A percentile compares a stretch with the other conserved stretches of the same genome.
phyloP scores from a whole-genome alignment of 2,113 vertebrate species.

The Aix galericulata region DNA sequence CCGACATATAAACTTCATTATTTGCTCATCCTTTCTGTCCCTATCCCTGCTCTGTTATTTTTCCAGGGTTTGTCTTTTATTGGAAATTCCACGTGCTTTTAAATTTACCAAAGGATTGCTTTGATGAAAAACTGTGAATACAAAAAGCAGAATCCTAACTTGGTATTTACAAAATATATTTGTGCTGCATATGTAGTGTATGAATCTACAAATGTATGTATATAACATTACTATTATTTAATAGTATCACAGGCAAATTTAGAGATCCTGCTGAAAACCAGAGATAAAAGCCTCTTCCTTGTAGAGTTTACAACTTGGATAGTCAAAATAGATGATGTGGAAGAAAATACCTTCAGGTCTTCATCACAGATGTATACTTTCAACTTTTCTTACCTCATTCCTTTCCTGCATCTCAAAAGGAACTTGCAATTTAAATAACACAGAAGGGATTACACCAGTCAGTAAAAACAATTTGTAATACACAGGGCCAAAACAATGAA shows the following conservation, averaged over 20 bases:
- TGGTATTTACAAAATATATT: background rate
- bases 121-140: background rate
- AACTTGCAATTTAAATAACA: background rate
- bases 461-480: background rate
- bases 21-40: constrained; percentile 7
- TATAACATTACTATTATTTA: background rate
- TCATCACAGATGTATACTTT: background rate
- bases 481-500: background rate
- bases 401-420: background rate
- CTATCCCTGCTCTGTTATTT: background rate
- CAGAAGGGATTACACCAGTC: background rate
- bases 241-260: background rate
- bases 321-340: background rate
- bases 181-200: background rate
- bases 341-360: background rate
- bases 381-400: background rate
- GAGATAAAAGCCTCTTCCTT: background rate
- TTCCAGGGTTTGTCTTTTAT: background rate
- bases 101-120: background rate
- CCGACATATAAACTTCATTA: background rate
- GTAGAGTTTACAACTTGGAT: background rate
- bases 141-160: background rate
- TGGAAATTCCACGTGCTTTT: background rate
- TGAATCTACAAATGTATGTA: background rate
- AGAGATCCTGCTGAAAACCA: background rate